Percentiles rank a stretch among this genome's conserved stretches.
These are phyloP conservation scores for Steatornis caripensis DNA, from an alignment of 2,113 vertebrate species.

Conservation along the genomic window DNA sequence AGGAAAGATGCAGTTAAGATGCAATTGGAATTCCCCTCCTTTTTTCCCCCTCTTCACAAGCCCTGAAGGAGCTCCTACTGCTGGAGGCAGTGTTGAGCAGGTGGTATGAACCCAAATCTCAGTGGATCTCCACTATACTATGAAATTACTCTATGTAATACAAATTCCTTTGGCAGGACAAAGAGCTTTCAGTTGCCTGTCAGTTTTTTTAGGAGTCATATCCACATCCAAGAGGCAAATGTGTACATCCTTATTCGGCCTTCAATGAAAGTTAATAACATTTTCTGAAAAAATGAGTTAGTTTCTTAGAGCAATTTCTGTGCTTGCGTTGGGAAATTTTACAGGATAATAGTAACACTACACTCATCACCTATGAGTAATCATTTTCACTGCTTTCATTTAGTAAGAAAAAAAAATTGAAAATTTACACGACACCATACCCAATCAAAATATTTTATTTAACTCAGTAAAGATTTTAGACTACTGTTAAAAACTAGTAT, in stretches of 20 bases:
- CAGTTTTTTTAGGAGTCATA: not conserved
- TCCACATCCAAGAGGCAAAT: not conserved
- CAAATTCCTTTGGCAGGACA: not conserved
- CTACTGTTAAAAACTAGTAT: not conserved
- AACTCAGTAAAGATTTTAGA: not conserved
- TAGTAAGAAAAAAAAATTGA: not conserved
- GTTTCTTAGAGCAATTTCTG: not conserved
- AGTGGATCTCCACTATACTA: not conserved
- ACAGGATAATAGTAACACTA: constrained; percentile 30
- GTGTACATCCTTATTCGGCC: not conserved
- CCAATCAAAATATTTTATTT: constrained; percentile 22
- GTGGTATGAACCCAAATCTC: not conserved
- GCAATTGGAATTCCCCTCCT: not conserved
- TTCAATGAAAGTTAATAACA: not conserved
- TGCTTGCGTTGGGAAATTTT: not conserved
- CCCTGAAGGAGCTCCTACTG: not conserved
- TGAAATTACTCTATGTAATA: not conserved
- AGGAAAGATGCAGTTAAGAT: not conserved
- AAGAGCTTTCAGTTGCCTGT: not conserved
- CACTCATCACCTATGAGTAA: constrained; percentile 34
- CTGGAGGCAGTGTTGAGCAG: not conserved
- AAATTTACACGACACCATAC: not conserved
- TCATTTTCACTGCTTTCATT: not conserved
- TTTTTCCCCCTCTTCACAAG: not conserved
- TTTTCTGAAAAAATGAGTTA: not conserved